phyloP scores from a whole-genome alignment of 2,888 invertebrate species.

The Melipona beecheii region DNA sequence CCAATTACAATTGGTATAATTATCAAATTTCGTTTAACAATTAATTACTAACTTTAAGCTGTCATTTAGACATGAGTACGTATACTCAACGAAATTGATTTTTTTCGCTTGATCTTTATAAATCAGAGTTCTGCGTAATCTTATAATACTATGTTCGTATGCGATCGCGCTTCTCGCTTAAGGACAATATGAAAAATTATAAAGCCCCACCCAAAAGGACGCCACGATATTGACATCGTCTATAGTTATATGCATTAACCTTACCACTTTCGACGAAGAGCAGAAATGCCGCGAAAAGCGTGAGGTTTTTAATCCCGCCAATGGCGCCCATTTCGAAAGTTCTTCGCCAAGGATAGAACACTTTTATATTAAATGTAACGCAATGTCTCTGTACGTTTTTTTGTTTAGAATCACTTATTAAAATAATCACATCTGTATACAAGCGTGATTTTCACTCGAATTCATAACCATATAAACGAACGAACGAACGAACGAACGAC shows the following conservation, averaged over 20 bases:
- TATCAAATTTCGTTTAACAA: neutral
- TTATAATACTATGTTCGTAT: neutral
- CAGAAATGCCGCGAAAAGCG: constrained; percentile 65
- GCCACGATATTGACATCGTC: constrained; percentile 38
- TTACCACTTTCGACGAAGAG: constrained; percentile 70
- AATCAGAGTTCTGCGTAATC: neutral
- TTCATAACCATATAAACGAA: neutral
- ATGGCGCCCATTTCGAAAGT: constrained; percentile 62
- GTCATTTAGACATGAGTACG: neutral
- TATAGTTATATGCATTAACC: constrained; percentile 56
- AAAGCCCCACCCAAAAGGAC: constrained; percentile 70
- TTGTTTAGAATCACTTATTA: constrained; percentile 2
- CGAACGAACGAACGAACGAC: constrained; percentile 5
- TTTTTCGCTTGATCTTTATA: neutral
- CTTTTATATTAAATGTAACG: neutral
- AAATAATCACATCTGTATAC: constrained; percentile 5
- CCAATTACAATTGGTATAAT: neutral
- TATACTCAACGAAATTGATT: neutral
- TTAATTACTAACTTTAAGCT: neutral
- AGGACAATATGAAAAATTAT: constrained; percentile 32
- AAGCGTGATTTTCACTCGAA: neutral
- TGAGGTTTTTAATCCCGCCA: constrained; percentile 25
- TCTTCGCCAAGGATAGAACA: neutral
- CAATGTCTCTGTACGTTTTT: neutral
- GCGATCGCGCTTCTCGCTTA: neutral